Evolutionary conservation across 2,888 invertebrate species (phyloP).

Genomic region (Nemotelus pantherinus): DNA sequence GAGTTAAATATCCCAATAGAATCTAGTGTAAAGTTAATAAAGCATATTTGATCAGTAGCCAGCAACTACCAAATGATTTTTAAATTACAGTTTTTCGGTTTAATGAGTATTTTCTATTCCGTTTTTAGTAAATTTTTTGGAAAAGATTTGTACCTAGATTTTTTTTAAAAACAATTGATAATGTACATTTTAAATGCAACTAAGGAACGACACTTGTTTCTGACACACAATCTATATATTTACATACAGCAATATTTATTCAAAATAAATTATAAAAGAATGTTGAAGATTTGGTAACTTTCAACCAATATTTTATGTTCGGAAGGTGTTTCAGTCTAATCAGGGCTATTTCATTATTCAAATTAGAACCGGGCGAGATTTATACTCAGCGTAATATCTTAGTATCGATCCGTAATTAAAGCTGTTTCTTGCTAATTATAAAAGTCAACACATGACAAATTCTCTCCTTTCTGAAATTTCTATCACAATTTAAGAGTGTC

Average conservation of each 20-base stretch:
- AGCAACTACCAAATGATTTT: conserved; percentile 2
- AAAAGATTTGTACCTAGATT: background rate
- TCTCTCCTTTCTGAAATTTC: too few species aligned
- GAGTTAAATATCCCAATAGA: conserved; percentile 24
- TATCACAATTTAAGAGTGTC: too few species aligned
- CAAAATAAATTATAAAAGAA: conserved; percentile 14
- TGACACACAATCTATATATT: background rate
- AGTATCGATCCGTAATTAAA: too few species aligned
- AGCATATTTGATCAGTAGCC: conserved; percentile 20
- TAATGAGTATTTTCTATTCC: conserved; percentile 33
- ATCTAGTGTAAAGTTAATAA: conserved; percentile 32
- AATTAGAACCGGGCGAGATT: too few species aligned
- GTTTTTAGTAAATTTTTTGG: conserved; percentile 20
- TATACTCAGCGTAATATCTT: too few species aligned
- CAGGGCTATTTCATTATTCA: background rate
- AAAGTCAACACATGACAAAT: too few species aligned
- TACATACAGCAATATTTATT: conserved; percentile 20
- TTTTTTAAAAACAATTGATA: background rate
- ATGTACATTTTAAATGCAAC: conserved; percentile 36
- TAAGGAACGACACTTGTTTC: conserved; percentile 31
- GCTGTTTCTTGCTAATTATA: too few species aligned
- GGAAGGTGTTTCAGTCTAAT: background rate
- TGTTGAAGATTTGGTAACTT: conserved; percentile 5
- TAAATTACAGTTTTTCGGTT: background rate
- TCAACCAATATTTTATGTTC: background rate